Percentiles rank a stretch among this genome's conserved stretches.
Conservation (phyloP, 2,797 vertebrate species). For the Carcharodon carcharias region DNA sequence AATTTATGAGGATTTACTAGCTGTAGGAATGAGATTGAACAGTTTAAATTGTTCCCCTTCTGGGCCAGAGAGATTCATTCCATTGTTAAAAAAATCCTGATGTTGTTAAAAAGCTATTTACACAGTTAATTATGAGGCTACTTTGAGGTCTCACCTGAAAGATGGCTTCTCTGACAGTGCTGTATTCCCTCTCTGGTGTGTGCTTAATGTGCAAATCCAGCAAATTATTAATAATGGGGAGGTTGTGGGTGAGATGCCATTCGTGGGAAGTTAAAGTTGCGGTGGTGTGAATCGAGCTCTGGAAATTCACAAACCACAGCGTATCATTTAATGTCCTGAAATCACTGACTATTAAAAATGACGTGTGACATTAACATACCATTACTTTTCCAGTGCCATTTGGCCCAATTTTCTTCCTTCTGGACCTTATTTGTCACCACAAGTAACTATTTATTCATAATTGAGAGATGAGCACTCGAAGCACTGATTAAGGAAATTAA, state of each 20-base stretch:
- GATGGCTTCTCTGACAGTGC: too few species aligned
- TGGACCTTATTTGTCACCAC: neutral
- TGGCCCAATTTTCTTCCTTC: neutral
- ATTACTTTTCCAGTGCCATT: neutral
- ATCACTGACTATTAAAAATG: neutral
- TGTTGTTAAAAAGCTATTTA: too few species aligned
- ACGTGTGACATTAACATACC: neutral
- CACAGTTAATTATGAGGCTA: too few species aligned
- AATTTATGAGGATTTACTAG: too few species aligned
- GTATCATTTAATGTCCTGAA: neutral
- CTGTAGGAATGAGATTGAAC: too few species aligned
- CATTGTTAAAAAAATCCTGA: too few species aligned
- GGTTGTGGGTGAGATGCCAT: neutral
- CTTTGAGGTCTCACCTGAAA: too few species aligned
- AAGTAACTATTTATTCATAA: neutral
- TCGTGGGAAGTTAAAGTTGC: neutral
- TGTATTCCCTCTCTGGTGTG: too few species aligned
- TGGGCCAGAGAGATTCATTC: too few species aligned
- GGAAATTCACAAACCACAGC: neutral
- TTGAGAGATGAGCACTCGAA: neutral
- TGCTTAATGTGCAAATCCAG: neutral
- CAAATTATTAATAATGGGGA: neutral
- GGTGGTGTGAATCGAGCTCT: neutral
- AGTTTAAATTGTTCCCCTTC: too few species aligned
- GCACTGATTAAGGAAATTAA: neutral